Percentiles rank a stretch among this genome's conserved stretches.
phyloP scores from a whole-genome alignment of 1,140 invertebrate genomes.

The Pseudachorutes palmiensis region DNA sequence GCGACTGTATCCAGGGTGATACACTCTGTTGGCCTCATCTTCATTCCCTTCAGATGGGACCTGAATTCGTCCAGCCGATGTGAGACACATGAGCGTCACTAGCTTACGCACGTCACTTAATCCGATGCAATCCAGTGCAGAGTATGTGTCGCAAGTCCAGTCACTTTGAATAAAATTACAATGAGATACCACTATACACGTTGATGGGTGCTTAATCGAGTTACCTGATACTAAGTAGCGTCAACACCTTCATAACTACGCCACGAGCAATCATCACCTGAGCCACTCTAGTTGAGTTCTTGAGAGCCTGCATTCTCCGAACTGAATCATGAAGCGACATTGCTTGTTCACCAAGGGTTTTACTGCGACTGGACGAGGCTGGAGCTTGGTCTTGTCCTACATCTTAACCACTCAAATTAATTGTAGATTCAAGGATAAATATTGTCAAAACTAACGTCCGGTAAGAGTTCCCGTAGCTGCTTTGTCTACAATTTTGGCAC shows the following conservation, averaged over 20 bases:
- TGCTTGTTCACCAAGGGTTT: conserved; percentile 51
- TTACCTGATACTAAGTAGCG: conserved; percentile 50
- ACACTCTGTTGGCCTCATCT: conserved; percentile 21
- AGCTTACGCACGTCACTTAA: conserved; percentile 53
- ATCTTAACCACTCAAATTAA: too few relatives aligned
- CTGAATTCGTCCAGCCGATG: conserved; percentile 50
- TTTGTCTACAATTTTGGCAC: conserved; percentile 44
- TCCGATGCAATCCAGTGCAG: conserved; percentile 52
- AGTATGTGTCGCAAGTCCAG: conserved; percentile 47
- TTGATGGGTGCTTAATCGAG: not conserved
- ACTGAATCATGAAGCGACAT: conserved; percentile 43
- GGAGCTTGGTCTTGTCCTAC: too few relatives aligned
- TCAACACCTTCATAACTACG: conserved; percentile 50
- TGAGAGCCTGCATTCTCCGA: conserved; percentile 49
- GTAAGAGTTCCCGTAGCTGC: too few relatives aligned
- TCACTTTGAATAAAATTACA: conserved; percentile 42
- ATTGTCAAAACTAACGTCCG: too few relatives aligned
- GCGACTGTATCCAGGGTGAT: conserved; percentile 21
- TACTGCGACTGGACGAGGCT: too few relatives aligned
- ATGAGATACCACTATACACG: not conserved
- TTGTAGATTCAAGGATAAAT: too few relatives aligned
- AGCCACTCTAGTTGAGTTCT: conserved; percentile 47
- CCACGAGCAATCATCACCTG: conserved; percentile 51
- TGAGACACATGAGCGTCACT: conserved; percentile 56
- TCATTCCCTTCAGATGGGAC: conserved; percentile 15